Conservation (phyloP, 2,888 invertebrate species). For the Drosophila fungiperda region DNA sequence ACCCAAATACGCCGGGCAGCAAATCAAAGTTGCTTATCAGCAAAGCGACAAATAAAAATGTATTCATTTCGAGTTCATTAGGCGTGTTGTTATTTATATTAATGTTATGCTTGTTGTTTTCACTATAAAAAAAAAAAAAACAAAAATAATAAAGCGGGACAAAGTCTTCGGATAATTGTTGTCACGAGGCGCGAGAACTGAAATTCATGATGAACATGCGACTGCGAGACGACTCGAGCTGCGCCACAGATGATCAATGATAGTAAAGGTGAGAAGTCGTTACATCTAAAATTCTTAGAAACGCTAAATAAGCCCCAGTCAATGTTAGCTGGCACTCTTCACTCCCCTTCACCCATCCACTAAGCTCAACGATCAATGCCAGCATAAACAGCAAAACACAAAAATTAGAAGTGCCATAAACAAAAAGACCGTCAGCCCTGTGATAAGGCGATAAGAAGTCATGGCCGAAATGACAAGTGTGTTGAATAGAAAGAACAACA, state of each 20-base stretch:
- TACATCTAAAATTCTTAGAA: neutral
- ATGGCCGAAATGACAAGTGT: slow-evolving; percentile 19
- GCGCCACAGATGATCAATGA: slow-evolving; percentile 4
- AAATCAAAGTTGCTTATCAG: slow-evolving; percentile 65
- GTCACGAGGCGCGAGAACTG: slow-evolving; percentile 9
- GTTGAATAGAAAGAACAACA: slow-evolving; percentile 21
- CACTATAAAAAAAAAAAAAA: slow-evolving; percentile 13
- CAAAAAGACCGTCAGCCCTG: slow-evolving; percentile 6
- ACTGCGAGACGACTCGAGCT: neutral
- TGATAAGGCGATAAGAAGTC: slow-evolving; percentile 69
- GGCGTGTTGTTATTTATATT: slow-evolving; percentile 51
- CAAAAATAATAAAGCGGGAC: slow-evolving; percentile 24
- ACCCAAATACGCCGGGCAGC: slow-evolving; percentile 26
- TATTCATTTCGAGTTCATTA: slow-evolving; percentile 72
- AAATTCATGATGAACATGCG: slow-evolving; percentile 37
- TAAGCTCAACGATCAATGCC: slow-evolving; percentile 46
- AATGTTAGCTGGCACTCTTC: slow-evolving; percentile 27
- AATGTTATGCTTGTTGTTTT: slow-evolving; percentile 14
- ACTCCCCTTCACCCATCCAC: no score
- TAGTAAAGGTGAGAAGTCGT: neutral
- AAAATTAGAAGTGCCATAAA: slow-evolving; percentile 47
- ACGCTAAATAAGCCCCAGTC: slow-evolving; percentile 12
- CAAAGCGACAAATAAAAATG: slow-evolving; percentile 58
- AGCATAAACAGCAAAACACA: slow-evolving; percentile 26
- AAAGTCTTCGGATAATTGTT: slow-evolving; percentile 30